These are phyloP conservation scores for Ischnura elegans DNA, from an alignment of 2,888 invertebrate species.

Conservation along the genomic window DNA sequence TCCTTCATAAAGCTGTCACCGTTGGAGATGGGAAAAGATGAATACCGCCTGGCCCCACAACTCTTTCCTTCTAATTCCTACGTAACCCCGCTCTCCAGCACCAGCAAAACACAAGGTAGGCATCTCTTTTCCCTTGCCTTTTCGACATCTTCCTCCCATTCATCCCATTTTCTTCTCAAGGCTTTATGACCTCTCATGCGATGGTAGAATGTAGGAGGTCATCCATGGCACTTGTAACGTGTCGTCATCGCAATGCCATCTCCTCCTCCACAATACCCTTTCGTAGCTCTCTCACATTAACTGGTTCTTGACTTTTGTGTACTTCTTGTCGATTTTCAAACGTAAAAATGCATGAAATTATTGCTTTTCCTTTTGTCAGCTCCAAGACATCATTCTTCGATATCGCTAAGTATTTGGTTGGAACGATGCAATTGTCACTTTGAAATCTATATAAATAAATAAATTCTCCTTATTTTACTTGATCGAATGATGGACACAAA, in stretches of 20 bases:
- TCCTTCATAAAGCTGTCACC: conserved; percentile 66
- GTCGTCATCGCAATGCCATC: neutral
- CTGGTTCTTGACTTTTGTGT: too few relatives aligned
- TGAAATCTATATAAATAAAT: too few relatives aligned
- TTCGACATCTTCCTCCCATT: neutral
- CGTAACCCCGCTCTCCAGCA: neutral
- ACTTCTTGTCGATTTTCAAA: conserved; percentile 37
- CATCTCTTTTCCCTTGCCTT: conserved; percentile 11
- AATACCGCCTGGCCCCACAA: neutral
- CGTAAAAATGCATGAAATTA: too few relatives aligned
- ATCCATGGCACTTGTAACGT: conserved; percentile 15
- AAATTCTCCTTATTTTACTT: too few relatives aligned
- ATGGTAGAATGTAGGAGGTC: conserved; percentile 33
- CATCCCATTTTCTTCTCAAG: conserved; percentile 38
- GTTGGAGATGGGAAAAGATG: neutral
- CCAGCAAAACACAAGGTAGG: neutral
- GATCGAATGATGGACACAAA: too few relatives aligned
- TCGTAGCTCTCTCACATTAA: conserved; percentile 18
- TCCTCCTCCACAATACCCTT: neutral
- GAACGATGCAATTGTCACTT: too few relatives aligned
- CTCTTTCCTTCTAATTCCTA: neutral
- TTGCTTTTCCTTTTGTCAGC: too few relatives aligned
- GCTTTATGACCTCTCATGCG: conserved; percentile 50
- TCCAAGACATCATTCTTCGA: too few relatives aligned
- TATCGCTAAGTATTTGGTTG: too few relatives aligned